phyloP scores from a whole-genome alignment of 2,113 vertebrate genomes.

The Arvicanthis niloticus region DNA sequence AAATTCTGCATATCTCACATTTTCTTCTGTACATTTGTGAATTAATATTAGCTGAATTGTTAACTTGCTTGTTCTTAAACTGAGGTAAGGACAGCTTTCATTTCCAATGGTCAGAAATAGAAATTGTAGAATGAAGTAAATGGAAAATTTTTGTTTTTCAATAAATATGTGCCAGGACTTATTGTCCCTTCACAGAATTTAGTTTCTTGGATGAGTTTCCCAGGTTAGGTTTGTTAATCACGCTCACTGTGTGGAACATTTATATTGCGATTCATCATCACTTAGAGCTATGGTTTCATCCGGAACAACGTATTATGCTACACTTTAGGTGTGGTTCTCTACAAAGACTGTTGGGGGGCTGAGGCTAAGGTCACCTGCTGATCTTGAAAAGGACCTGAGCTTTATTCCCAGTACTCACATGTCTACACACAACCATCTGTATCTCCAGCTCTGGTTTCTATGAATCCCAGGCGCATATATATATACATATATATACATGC shows the following conservation, averaged over 20 bases:
- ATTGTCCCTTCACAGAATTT: neutral
- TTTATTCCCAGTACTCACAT: neutral
- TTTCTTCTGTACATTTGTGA: conserved; percentile 54
- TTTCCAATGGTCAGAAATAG: conserved; percentile 2
- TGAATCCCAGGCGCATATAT: neutral
- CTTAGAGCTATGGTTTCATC: neutral
- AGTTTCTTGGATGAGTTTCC: neutral
- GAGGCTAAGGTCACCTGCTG: neutral
- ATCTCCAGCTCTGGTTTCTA: neutral
- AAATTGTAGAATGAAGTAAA: neutral
- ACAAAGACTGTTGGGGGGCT: neutral
- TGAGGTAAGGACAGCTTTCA: neutral
- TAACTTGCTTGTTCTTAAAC: conserved; percentile 40
- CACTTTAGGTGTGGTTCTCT: neutral
- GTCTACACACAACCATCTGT: no score
- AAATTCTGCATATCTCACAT: conserved; percentile 51
- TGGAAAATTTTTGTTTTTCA: neutral
- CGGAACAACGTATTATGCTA: neutral
- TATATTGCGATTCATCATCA: neutral
- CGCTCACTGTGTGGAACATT: neutral
- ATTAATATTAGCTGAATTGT: conserved; percentile 67
- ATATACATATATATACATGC: no score
- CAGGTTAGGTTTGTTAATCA: neutral
- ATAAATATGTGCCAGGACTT: neutral
- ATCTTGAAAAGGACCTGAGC: neutral